A percentile compares a stretch with the other conserved stretches of the same genome.
These are phyloP conservation scores for Paradoxurus hermaphroditus DNA, from an alignment of 2,113 vertebrate species.

Conservation along the genomic window DNA sequence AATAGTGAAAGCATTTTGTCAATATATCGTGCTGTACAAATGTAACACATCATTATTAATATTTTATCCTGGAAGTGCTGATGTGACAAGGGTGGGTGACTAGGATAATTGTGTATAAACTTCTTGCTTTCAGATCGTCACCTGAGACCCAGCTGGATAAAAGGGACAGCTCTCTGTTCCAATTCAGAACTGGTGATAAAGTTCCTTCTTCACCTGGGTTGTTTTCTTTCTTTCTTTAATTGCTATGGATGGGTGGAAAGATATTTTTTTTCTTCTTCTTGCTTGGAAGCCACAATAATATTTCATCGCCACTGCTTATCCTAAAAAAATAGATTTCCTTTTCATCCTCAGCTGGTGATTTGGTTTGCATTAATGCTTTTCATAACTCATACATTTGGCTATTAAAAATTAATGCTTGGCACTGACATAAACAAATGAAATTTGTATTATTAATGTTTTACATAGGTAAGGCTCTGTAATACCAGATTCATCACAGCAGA, in stretches of 20 bases:
- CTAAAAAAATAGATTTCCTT: slow-evolving; percentile 88
- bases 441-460: slow-evolving; percentile 92
- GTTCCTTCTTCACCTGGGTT: slow-evolving; percentile 37
- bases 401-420: slow-evolving; percentile 89
- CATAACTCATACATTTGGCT: slow-evolving; percentile 87
- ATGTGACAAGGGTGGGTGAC: slow-evolving; percentile 49
- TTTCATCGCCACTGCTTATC: slow-evolving; percentile 84
- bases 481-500: slow-evolving; percentile 88
- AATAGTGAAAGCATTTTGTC: neutral
- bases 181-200: slow-evolving; percentile 65
- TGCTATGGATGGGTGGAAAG: slow-evolving; percentile 78
- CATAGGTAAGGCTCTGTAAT: slow-evolving; percentile 89
- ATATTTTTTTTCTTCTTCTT: slow-evolving; percentile 55
- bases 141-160: slow-evolving; percentile 49
- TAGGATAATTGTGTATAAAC: slow-evolving; percentile 68
- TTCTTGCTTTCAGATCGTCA: slow-evolving; percentile 63
- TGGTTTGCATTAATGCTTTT: slow-evolving; percentile 89
- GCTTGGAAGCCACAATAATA: slow-evolving; percentile 82
- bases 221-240: slow-evolving; percentile 73
- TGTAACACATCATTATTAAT: neutral
- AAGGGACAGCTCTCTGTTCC: slow-evolving; percentile 51
- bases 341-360: slow-evolving; percentile 85
- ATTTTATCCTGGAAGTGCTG: slow-evolving; percentile 42
- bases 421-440: slow-evolving; percentile 91
- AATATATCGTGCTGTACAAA: neutral